Evolutionary conservation across 1,140 invertebrate genomes (phyloP), one percentile per base, ranked within the genome.

Genomic region (Venustaconcha ellipsiformis): DNA sequence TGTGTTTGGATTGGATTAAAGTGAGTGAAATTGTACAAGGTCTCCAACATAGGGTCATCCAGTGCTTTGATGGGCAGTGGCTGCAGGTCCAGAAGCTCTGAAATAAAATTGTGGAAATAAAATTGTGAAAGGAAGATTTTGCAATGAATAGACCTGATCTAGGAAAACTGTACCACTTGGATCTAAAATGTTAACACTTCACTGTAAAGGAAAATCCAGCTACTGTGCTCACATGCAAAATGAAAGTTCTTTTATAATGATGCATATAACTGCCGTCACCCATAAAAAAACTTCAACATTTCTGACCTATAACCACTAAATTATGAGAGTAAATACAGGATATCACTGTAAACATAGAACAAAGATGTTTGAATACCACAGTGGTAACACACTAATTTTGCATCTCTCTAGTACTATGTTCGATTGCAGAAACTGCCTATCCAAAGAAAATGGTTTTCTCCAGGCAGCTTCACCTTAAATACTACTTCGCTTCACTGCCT

Each of bases 1-100:
- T 99, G 99, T 11, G 98, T 99, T 90, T 99, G 99, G 84, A 99
- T 97, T 2, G 98, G 97, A 92, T 99, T 99, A 90, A 99, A 99
- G 89, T 99, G 97, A 0, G 93, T 93, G 89, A 99, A 99, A 23
- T 92, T 93, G 91, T 98, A 99, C 2, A 99, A 88, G 57, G 92
- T 91, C 89, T 99, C 94, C 83, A 94, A 96, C 6, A 91, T 83
- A 0, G 92, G 86, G 84, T 98, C 94, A 72, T 95, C 93, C 20
- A 99, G 90, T 0, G 94, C 95, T 69, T 93, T 93, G 12, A 97
- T 92, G 48, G 98, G 95, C 58, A 99, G 88, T 1, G 98, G 99
- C 78, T 96, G 94, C 15, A 99, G 90, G 86, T 97, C 94, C 60
- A 99, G 89, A 11, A 99, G 91, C 89, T 98, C 96, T 94, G 89